Percentiles rank a stretch among this genome's conserved stretches.
These are phyloP conservation scores for Lepidocyrtinus sp. DNA, from an alignment of 2,888 invertebrate species.

Conservation along the genomic window DNA sequence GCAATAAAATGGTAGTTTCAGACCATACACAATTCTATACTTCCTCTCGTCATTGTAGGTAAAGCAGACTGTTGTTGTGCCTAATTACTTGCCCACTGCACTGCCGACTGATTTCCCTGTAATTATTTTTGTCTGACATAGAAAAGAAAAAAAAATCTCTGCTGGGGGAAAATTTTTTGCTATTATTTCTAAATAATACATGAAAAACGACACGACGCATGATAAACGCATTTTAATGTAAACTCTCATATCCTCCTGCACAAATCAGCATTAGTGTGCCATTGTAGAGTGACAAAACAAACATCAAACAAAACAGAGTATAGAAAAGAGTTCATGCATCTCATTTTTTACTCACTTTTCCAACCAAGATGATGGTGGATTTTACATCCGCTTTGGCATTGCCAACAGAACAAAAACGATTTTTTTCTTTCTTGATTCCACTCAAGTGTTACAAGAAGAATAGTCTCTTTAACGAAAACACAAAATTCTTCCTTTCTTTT, in stretches of 20 bases:
- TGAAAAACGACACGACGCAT: background rate
- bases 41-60: background rate
- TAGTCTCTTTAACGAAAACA: no score
- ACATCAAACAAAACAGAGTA: background rate
- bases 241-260: slow-evolving; percentile 1
- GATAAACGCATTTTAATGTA: no score
- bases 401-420: background rate
- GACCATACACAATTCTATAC: background rate
- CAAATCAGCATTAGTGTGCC: background rate
- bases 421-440: background rate
- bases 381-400: background rate
- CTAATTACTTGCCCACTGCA: slow-evolving; percentile 5
- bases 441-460: background rate
- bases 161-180: background rate
- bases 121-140: background rate
- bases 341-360: background rate
- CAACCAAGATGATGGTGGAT: background rate
- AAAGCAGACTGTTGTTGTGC: background rate
- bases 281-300: slow-evolving; percentile 13
- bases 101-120: background rate
- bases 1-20: background rate
- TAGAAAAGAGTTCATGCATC: background rate
- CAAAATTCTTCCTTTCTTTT: no score
- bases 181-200: background rate
- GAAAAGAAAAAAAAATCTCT: slow-evolving; percentile 7